phyloP scores from a whole-genome alignment of 2,888 invertebrate species.

The Agrenia bidenticulata region DNA sequence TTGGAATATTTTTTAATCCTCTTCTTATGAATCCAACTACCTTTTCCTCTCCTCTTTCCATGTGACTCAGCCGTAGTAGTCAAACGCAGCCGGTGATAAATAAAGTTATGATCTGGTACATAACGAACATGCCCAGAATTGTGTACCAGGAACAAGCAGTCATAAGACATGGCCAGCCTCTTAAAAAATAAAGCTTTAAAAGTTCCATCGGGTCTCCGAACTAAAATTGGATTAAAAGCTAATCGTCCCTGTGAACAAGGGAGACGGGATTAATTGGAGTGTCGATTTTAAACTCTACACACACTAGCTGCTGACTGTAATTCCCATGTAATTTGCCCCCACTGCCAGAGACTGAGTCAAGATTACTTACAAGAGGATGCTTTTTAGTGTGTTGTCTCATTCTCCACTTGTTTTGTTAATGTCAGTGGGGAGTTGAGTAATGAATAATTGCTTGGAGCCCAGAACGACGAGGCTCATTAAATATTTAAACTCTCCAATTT shows the following conservation, averaged over 20 bases:
- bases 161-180: too few relatives aligned
- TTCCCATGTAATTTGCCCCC: not conserved
- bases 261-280: slow-evolving; percentile 6
- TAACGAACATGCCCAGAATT: too few relatives aligned
- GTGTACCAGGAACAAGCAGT: too few relatives aligned
- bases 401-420: slow-evolving; percentile 19
- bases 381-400: not conserved
- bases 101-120: too few relatives aligned
- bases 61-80: too few relatives aligned
- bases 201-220: not conserved
- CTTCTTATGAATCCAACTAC: too few relatives aligned
- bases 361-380: too few relatives aligned
- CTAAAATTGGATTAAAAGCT: not conserved
- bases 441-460: slow-evolving; percentile 22
- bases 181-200: too few relatives aligned
- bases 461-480: slow-evolving; percentile 18
- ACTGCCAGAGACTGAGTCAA: not conserved
- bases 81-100: too few relatives aligned
- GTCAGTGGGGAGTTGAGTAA: slow-evolving; percentile 23
- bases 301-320: not conserved
- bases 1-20: too few relatives aligned
- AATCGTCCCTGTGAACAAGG: not conserved
- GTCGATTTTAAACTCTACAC: not conserved
- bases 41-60: too few relatives aligned
- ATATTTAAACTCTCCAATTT: slow-evolving; percentile 24